Conservation (phyloP, 2,797 vertebrate species). For the Pangasius macronema region DNA sequence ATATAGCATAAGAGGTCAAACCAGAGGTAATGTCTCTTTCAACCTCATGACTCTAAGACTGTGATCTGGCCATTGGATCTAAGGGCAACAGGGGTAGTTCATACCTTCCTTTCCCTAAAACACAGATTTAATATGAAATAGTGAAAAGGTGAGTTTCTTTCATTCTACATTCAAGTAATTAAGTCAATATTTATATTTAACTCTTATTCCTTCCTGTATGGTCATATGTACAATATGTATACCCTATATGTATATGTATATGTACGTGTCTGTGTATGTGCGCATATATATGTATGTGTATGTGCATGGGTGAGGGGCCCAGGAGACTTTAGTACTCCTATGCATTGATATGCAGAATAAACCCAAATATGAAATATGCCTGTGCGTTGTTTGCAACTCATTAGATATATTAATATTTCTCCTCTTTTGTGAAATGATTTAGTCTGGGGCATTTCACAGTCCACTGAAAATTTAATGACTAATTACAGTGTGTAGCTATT, state of each 20-base stretch:
- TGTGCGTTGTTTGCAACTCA: background rate
- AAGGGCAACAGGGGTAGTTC: background rate
- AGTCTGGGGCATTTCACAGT: background rate
- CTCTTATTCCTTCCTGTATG: background rate
- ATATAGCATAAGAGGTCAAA: constrained; percentile 32
- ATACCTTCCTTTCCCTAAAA: background rate
- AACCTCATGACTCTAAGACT: constrained; percentile 29
- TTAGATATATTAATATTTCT: background rate
- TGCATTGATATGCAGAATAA: background rate
- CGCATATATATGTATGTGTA: background rate
- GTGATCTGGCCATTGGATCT: constrained; percentile 40
- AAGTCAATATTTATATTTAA: background rate
- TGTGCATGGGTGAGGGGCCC: background rate
- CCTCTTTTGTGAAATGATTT: background rate
- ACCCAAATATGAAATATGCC: background rate
- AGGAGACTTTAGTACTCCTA: background rate
- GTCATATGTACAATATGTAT: background rate
- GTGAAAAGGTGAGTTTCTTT: background rate
- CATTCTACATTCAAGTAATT: background rate
- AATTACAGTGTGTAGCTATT: background rate
- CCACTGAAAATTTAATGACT: background rate
- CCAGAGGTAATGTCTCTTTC: constrained; percentile 35
- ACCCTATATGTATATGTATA: background rate
- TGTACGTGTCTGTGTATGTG: background rate
- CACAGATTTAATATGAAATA: background rate